These are phyloP conservation scores for Palythoa heliodiscus DNA, from an alignment of 92 coral and sea anemone species.

Conservation along the genomic window DNA sequence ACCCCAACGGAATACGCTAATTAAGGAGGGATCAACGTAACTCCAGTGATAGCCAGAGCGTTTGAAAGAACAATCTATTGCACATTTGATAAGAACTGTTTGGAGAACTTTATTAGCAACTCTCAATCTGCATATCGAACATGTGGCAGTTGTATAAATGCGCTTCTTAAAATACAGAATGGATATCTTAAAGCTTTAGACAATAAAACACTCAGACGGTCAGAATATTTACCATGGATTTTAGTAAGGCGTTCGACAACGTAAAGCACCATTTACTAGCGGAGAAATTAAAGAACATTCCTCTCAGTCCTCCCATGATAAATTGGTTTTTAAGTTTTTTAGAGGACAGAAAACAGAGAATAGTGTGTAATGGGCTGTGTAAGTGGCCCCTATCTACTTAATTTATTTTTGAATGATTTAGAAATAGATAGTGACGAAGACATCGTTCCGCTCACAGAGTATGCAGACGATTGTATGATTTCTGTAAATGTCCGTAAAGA, in stretches of 20 bases:
- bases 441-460: conserved; percentile 19
- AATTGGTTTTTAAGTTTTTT: not conserved
- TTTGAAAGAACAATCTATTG: conserved; percentile 24
- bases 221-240: too few relatives aligned
- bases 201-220: too few relatives aligned
- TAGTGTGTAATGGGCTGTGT: not conserved
- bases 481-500: conserved; percentile 10
- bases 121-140: conserved; percentile 35
- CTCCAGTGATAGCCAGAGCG: conserved; percentile 9
- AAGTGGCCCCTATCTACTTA: conserved; percentile 34
- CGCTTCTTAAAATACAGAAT: conserved; percentile 10
- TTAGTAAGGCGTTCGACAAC: not conserved
- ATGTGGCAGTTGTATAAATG: conserved; percentile 12
- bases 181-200: not conserved
- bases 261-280: not conserved
- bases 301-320: not conserved
- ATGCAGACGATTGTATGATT: conserved; percentile 32
- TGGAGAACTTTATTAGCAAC: not conserved
- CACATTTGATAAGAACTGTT: conserved; percentile 3
- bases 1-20: conserved; percentile 3
- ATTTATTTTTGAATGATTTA: conserved; percentile 18
- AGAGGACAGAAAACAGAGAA: not conserved
- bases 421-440: conserved; percentile 19
- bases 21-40: conserved; percentile 33
- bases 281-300: not conserved